Conservation (phyloP, 2,888 invertebrate species). For the Andrena trimmerana region DNA sequence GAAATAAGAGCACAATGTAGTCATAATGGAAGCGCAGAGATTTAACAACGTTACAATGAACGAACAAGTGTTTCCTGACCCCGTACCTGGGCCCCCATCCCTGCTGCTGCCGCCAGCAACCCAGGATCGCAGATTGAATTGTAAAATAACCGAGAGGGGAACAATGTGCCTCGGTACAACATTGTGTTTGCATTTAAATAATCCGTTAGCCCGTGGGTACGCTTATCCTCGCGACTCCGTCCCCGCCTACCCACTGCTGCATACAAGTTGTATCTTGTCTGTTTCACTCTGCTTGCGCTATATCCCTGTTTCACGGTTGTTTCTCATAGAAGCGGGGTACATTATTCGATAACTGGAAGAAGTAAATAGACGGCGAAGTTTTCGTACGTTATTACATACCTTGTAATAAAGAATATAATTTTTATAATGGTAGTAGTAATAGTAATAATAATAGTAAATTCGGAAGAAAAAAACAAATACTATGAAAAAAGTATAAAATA, state of each 20-base stretch:
- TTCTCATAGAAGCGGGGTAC: not conserved
- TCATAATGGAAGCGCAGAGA: constrained; percentile 82
- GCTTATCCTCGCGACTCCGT: constrained; percentile 59
- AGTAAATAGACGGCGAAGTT: too few relatives aligned
- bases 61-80: constrained; percentile 64
- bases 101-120: constrained; percentile 56
- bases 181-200: constrained; percentile 85
- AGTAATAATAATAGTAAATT: too few relatives aligned
- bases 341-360: too few relatives aligned
- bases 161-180: constrained; percentile 82
- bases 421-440: too few relatives aligned
- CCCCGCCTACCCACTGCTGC: constrained; percentile 26
- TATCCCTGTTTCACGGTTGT: not conserved
- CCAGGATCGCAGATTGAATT: constrained; percentile 82
- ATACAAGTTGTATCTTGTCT: constrained; percentile 33
- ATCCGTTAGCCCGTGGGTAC: constrained; percentile 79
- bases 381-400: too few relatives aligned
- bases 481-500: too few relatives aligned
- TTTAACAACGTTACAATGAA: constrained; percentile 83
- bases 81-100: constrained; percentile 18
- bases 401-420: too few relatives aligned
- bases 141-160: constrained; percentile 83
- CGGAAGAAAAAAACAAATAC: too few relatives aligned
- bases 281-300: constrained; percentile 7
- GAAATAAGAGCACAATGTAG: constrained; percentile 62